phyloP scores from a whole-genome alignment of 2,888 invertebrate species.

The Creontiades dilutus region DNA sequence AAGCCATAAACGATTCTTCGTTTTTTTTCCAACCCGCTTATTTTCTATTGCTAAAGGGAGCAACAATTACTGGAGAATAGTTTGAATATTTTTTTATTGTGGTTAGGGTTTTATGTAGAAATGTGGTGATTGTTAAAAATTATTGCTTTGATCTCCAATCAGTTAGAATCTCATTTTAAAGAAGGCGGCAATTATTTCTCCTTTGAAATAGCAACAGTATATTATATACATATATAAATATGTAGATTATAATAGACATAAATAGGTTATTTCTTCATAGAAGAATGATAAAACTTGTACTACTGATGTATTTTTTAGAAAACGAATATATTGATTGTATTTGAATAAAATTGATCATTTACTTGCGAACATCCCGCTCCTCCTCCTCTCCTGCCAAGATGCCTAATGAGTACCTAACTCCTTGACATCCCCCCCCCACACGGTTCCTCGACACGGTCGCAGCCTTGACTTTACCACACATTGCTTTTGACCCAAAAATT shows the following conservation, averaged over 20 bases:
- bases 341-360: conserved; percentile 60
- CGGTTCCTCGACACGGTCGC: no score
- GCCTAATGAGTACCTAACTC: no score
- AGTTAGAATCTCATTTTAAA: conserved; percentile 62
- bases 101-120: conserved; percentile 49
- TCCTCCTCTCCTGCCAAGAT: no score
- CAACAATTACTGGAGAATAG: conserved; percentile 48
- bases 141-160: conserved; percentile 67
- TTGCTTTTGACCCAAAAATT: no score
- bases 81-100: conserved; percentile 63
- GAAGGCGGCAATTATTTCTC: conserved; percentile 66
- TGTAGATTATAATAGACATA: conserved; percentile 62
- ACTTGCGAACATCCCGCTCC: not conserved
- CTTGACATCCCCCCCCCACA: no score
- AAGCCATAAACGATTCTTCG: conserved; percentile 31
- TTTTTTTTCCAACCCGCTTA: conserved; percentile 28
- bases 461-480: no score
- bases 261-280: conserved; percentile 70
- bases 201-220: conserved; percentile 66
- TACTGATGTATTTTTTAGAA: conserved; percentile 71
- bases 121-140: conserved; percentile 62
- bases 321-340: conserved; percentile 70
- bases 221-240: conserved; percentile 68
- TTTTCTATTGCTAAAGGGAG: conserved; percentile 65
- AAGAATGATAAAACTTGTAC: conserved; percentile 69